Evolutionary conservation across 2,113 vertebrate species (phyloP).

Genomic region (Narcine bancroftii): DNA sequence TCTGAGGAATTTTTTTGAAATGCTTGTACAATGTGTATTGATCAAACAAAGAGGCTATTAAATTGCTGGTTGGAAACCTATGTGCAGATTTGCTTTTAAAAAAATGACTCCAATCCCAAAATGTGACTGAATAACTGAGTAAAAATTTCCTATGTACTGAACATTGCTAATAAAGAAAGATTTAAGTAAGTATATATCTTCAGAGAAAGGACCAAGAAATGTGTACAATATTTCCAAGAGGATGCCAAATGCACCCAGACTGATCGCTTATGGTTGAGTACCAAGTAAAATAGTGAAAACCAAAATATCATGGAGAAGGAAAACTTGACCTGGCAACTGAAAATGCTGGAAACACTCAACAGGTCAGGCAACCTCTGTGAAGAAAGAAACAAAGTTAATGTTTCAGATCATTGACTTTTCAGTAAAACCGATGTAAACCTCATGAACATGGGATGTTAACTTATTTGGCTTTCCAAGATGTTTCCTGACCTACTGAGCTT

Average conservation of each 20-base stretch:
- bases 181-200: background rate
- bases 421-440: too few relatives aligned
- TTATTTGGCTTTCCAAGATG: too few relatives aligned
- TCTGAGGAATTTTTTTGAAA: conserved; percentile 14
- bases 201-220: background rate
- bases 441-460: too few relatives aligned
- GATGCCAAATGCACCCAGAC: background rate
- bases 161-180: background rate
- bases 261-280: background rate
- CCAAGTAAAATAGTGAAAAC: too few relatives aligned
- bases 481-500: too few relatives aligned
- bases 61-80: background rate
- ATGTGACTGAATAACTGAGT: background rate
- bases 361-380: too few relatives aligned
- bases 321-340: too few relatives aligned
- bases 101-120: background rate
- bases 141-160: background rate
- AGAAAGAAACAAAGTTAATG: too few relatives aligned
- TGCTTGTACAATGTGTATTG: conserved; percentile 8
- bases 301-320: background rate
- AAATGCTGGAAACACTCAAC: too few relatives aligned
- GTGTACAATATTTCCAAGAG: background rate
- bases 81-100: background rate
- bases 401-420: too few relatives aligned
- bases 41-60: conserved; percentile 16